Conservation (phyloP, 2,113 vertebrate species). For the Ellobius talpinus region DNA sequence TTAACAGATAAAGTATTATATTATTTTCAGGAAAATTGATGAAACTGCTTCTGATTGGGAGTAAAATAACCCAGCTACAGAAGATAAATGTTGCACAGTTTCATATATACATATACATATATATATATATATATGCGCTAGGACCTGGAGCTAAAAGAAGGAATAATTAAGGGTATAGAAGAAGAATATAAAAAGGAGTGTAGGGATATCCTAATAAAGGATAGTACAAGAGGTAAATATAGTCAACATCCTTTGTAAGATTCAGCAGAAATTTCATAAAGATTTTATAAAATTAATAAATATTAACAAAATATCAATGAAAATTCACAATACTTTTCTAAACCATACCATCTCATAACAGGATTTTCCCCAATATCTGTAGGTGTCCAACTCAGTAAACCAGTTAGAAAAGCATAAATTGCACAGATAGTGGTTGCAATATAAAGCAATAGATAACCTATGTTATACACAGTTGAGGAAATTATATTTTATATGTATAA, state of each 20-base stretch:
- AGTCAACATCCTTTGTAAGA: neutral
- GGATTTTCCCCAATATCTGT: neutral
- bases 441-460: neutral
- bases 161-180: neutral
- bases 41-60: neutral
- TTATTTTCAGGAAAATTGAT: neutral
- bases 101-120: too few relatives aligned
- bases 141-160: neutral
- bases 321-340: neutral
- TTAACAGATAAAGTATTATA: neutral
- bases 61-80: neutral
- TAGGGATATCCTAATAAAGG: neutral
- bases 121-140: neutral
- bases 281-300: neutral
- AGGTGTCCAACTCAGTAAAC: neutral
- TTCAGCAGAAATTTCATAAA: neutral
- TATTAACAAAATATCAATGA: neutral
- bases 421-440: neutral
- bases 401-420: neutral
- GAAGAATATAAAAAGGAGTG: neutral
- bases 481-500: neutral
- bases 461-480: neutral
- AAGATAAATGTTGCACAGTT: neutral
- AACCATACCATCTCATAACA: neutral
- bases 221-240: neutral